These are phyloP conservation scores for Platysteira castanea DNA, from an alignment of 2,113 vertebrate species.

Conservation along the genomic window DNA sequence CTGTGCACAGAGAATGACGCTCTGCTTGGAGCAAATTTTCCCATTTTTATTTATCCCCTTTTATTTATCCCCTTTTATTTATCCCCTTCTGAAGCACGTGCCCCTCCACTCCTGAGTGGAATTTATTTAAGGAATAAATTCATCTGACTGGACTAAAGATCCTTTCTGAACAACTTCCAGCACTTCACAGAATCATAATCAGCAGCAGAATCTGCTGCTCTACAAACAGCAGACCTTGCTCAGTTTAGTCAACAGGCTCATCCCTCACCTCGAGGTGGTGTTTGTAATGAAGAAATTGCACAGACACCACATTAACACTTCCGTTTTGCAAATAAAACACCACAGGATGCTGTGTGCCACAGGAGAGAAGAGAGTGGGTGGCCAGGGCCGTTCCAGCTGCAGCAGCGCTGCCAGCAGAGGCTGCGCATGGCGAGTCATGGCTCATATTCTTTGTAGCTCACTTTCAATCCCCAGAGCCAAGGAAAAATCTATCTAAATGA, in stretches of 20 bases:
- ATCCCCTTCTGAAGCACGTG: neutral
- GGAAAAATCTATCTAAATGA: neutral
- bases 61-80: neutral
- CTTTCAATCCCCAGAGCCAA: neutral
- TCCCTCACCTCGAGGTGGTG: constrained; percentile 57
- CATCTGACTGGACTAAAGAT: neutral
- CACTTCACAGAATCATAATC: neutral
- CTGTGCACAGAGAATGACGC: accelerated
- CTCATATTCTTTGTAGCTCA: neutral
- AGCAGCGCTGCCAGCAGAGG: neutral
- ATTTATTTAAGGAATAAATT: neutral
- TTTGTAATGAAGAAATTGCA: constrained; percentile 17
- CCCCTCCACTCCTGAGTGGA: neutral
- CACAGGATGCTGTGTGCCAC: neutral
- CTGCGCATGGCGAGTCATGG: neutral
- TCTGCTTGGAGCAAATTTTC: neutral
- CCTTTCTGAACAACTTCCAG: neutral
- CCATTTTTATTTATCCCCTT: neutral
- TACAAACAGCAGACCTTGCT: neutral
- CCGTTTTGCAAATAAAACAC: neutral
- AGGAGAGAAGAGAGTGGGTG: neutral
- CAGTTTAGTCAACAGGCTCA: neutral
- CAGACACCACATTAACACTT: neutral
- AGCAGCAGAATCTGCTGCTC: neutral
- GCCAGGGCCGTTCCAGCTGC: neutral